phyloP scores from a whole-genome alignment of 2,797 vertebrate genomes.

The Schizopygopsis malacanthus region DNA sequence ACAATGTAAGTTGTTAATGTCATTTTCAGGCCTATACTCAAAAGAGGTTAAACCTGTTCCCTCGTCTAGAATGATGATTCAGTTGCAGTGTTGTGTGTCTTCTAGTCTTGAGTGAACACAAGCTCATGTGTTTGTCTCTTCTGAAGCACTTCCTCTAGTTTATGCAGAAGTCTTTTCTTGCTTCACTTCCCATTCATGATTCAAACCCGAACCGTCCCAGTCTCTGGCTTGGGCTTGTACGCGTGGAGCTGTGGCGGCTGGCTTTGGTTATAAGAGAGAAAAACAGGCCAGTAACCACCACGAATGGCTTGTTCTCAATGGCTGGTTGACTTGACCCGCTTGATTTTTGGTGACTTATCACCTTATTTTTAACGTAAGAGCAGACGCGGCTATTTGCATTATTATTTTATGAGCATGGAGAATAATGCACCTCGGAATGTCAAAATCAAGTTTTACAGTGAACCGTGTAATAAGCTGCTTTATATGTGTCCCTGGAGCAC shows the following conservation, averaged over 20 bases:
- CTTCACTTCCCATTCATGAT: not conserved
- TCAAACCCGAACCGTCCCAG: not conserved
- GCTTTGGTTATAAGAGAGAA: not conserved
- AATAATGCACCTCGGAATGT: not conserved
- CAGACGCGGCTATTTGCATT: not conserved
- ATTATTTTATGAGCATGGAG: no score
- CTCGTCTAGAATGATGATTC: not conserved
- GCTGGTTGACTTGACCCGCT: not conserved
- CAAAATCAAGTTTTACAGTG: no score
- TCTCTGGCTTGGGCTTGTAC: not conserved
- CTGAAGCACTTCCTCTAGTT: conserved; percentile 25
- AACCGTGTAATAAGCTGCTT: no score
- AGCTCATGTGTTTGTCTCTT: not conserved
- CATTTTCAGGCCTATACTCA: no score
- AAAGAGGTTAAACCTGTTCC: not conserved
- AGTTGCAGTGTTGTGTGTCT: not conserved
- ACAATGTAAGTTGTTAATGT: no score
- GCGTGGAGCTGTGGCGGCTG: not conserved
- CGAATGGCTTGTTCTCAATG: not conserved
- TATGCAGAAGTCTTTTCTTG: not conserved
- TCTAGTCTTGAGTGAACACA: not conserved
- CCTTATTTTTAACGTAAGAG: not conserved
- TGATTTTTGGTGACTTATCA: not conserved
- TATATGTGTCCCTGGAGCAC: no score
- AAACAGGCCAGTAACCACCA: not conserved